Base-by-base conservation (phyloP, 1,140 invertebrate species). In the Pseudoatta argentina region DNA sequence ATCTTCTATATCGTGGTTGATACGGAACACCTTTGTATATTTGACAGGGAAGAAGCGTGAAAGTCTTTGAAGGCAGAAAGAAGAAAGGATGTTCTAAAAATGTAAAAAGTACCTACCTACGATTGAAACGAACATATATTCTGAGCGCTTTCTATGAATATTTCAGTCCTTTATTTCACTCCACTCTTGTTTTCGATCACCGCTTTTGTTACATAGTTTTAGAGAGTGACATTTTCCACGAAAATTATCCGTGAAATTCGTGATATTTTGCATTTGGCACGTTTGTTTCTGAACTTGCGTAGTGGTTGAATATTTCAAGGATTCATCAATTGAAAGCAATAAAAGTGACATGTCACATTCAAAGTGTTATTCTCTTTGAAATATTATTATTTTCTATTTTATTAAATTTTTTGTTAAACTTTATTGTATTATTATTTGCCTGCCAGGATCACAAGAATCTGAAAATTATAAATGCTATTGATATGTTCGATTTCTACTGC, bases 1-100 rank as follows among this genome's bases (percentile, higher is more conserved):
- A 75, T 57, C 72, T 21, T 61, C 61, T 75, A 75, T 75, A 51
- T 48, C 59, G 24, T n/a, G 18, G 72, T 75, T 75, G 72, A 75
- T 75, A 30, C 53, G 53, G 34, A 27, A 66, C 39, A 77, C 76
- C 21, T 78, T 78, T 78, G 18, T 66, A 64, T 34, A 75, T 66
- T 66, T 48, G 76, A 64, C 55, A 75, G 55, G 21, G 2, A 16
- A 21, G 48, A 8, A 69, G 6, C 34, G 39, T 39, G 14, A 67
- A 44, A 21, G 34, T 1, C 24, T 64, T 78, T 14, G 39, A 78
- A 16, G 34, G 18, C 14, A 48, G 44, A 66, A 51, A 48, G 34
- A 7, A 30, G 59, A 64, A 21, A 51, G 44, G 48, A 44, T 51
- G 24, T 34, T 21, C 10, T 16, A 63, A 64, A 48, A 66, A 27